These are phyloP conservation scores for Dipodomys ordii DNA, from an alignment of 2,113 vertebrate species.

Conservation along the genomic window DNA sequence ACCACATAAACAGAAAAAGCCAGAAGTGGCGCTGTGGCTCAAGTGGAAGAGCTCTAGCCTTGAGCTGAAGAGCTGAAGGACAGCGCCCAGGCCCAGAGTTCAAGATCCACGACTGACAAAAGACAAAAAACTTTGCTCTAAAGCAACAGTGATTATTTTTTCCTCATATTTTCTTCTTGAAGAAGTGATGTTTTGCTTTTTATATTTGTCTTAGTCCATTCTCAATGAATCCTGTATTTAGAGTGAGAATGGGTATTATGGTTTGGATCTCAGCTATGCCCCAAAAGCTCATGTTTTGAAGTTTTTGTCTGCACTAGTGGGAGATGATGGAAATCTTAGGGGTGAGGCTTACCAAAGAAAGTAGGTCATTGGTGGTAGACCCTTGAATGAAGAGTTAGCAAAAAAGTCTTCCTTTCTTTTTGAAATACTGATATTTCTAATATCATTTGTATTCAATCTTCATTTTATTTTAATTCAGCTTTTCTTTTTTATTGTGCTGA, in stretches of 20 bases:
- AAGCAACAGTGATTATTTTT: background rate
- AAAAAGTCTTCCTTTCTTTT: background rate
- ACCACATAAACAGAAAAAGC: no score
- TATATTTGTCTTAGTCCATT: constrained; percentile 2
- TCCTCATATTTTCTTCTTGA: background rate
- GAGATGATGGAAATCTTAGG: no score
- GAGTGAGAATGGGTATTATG: background rate
- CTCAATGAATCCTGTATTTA: constrained; percentile 44
- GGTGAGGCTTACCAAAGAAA: background rate
- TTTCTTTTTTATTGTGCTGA: background rate
- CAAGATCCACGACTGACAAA: no score
- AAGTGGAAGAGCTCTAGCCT: no score
- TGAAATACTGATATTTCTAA: background rate
- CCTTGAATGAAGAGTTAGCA: constrained; percentile 5
- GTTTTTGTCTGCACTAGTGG: background rate
- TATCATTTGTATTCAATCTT: background rate
- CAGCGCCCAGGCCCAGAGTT: no score
- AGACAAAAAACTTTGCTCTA: background rate
- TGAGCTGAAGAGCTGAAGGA: no score
- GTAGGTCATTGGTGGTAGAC: background rate
- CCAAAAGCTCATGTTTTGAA: background rate
- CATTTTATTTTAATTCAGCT: background rate
- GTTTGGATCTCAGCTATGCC: background rate
- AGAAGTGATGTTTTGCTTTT: constrained; percentile 28
- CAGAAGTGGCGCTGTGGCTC: no score